Conservation (phyloP, 1,140 invertebrate genomes). For the Linepithema humile region DNA sequence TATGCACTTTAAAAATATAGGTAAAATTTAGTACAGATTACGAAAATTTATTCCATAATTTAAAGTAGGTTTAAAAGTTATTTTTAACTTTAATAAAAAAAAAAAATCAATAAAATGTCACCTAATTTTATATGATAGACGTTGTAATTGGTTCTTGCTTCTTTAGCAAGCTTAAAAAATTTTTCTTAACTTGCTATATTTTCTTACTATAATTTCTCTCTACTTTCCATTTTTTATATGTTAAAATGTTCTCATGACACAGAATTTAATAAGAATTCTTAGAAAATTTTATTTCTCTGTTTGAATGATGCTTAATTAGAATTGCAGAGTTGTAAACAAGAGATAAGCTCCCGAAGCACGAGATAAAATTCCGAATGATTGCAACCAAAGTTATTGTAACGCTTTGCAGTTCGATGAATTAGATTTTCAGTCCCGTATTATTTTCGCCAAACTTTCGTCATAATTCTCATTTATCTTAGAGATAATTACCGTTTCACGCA, state of each 20-base stretch:
- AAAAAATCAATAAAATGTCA: too few relatives aligned
- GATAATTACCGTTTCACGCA: conserved; percentile 14
- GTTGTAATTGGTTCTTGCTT: too few relatives aligned
- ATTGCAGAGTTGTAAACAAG: conserved; percentile 4
- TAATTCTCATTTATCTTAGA: conserved; percentile 32
- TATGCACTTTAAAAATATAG: background rate
- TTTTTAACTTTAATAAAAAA: background rate
- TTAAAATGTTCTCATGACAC: background rate
- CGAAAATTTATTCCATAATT: background rate
- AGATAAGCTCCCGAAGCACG: background rate
- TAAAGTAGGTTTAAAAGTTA: background rate
- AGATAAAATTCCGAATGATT: background rate
- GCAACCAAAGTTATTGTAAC: background rate
- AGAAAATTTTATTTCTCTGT: background rate
- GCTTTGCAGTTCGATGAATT: conserved; percentile 27
- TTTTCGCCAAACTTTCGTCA: conserved; percentile 40
- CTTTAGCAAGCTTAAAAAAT: too few relatives aligned
- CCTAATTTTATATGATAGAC: too few relatives aligned
- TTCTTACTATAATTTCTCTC: background rate
- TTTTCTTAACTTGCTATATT: too few relatives aligned
- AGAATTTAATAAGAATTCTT: background rate
- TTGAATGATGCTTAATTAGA: background rate
- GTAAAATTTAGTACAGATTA: background rate
- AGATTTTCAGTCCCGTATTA: conserved; percentile 28
- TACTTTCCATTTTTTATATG: background rate